Percentiles rank a stretch among this genome's conserved stretches.
Conservation (phyloP, 2,113 vertebrate species). For the Carettochelys insculpta region DNA sequence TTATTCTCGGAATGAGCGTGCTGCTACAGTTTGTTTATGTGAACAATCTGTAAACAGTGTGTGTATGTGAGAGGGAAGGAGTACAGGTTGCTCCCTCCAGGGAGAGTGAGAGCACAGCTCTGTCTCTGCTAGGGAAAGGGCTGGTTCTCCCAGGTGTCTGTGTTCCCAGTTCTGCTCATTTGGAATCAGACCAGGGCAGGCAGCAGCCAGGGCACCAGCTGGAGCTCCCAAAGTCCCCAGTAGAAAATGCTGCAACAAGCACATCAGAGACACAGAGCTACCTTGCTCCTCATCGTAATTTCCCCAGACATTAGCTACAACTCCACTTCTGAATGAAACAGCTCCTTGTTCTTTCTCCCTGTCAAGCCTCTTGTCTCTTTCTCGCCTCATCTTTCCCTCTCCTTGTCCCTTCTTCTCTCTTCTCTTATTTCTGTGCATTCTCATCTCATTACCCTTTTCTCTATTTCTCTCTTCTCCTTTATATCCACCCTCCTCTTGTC, state of each 20-base stretch:
- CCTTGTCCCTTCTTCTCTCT: background rate
- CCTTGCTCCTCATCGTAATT: background rate
- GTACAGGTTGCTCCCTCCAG: too few relatives aligned
- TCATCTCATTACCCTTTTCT: background rate
- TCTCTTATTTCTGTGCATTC: background rate
- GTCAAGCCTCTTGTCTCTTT: background rate
- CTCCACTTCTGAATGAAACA: background rate
- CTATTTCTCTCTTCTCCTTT: background rate
- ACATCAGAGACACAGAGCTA: background rate
- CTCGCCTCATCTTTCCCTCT: background rate
- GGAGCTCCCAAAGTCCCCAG: background rate
- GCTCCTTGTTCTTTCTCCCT: background rate
- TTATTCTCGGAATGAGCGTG: rapidly evolving
- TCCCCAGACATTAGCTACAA: background rate
- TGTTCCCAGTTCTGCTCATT: background rate
- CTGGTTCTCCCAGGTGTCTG: background rate
- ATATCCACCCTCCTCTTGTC: background rate
- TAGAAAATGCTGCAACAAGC: background rate
- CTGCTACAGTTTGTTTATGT: rapidly evolving
- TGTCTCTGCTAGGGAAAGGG: background rate
- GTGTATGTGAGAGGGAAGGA: rapidly evolving
- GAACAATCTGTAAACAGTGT: background rate
- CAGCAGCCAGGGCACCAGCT: background rate
- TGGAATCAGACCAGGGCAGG: background rate
- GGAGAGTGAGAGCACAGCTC: background rate